Evolutionary conservation across 2,113 vertebrate genomes (phyloP).

Genomic region (Neoarius graeffei): DNA sequence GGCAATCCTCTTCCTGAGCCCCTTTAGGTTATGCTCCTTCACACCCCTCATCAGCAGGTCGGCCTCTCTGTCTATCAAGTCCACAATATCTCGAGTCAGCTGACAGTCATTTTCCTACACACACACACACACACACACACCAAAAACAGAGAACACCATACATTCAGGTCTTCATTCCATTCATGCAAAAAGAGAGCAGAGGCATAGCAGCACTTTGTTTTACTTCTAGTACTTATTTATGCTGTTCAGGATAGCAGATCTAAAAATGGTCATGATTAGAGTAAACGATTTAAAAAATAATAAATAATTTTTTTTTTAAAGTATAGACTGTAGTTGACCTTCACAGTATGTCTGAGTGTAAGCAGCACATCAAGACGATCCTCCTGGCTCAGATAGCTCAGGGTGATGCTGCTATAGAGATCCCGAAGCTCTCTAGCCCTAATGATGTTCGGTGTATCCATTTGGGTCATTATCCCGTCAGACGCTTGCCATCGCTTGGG

Average conservation of each 20-base stretch:
- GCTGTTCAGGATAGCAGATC: background rate
- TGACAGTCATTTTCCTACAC: slow-evolving; percentile 85
- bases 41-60: slow-evolving; percentile 82
- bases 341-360: slow-evolving; percentile 81
- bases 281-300: background rate
- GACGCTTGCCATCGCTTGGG: slow-evolving; percentile 78
- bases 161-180: no score
- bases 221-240: background rate
- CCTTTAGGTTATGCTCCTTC: slow-evolving; percentile 79
- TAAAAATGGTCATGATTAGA: background rate
- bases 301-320: background rate
- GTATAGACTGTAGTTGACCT: slow-evolving; percentile 68
- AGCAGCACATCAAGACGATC: slow-evolving; percentile 77
- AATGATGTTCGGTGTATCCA: slow-evolving; percentile 82
- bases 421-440: slow-evolving; percentile 81
- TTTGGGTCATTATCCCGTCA: slow-evolving; percentile 76
- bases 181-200: background rate
- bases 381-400: slow-evolving; percentile 66
- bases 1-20: slow-evolving; percentile 87
- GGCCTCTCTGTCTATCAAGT: slow-evolving; percentile 86
- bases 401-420: slow-evolving; percentile 77
- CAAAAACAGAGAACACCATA: background rate
- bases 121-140: slow-evolving; percentile 30
- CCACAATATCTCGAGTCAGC: slow-evolving; percentile 83
- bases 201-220: background rate